phyloP scores from a whole-genome alignment of 2,888 invertebrate species.

The Thalpophila matura region DNA sequence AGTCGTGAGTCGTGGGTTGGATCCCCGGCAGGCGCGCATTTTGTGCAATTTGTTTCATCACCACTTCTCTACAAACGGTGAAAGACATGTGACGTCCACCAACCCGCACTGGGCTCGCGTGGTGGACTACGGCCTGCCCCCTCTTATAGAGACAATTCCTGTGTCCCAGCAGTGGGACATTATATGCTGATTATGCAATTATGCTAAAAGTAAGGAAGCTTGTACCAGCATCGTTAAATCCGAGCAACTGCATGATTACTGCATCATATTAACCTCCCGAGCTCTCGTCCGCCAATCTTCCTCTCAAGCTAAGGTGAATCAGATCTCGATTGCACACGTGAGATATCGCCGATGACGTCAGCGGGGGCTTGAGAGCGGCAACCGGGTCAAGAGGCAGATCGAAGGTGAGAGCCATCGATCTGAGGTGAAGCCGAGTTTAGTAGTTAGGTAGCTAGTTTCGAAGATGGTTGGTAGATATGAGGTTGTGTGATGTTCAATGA shows the following conservation, averaged over 20 bases:
- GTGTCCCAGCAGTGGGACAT: no score
- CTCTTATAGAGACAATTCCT: no score
- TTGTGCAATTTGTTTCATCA: no score
- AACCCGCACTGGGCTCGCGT: no score
- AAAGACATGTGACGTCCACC: no score
- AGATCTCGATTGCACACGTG: constrained; percentile 29
- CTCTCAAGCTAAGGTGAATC: constrained; percentile 29
- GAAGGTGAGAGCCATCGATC: constrained; percentile 45
- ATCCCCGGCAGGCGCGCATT: no score
- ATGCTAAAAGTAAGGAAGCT: no score
- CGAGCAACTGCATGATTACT: neutral
- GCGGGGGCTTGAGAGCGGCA: constrained; percentile 22
- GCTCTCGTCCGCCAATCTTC: constrained; percentile 3
- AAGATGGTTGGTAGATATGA: neutral
- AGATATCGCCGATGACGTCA: constrained; percentile 41
- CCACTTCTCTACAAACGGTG: no score
- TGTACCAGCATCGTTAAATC: no score
- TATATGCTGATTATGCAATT: no score
- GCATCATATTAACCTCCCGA: neutral
- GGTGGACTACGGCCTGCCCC: no score
- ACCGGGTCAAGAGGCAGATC: constrained; percentile 44
- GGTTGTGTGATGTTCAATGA: neutral
- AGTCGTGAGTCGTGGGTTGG: no score
- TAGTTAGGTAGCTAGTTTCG: constrained; percentile 21
- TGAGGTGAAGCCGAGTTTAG: constrained; percentile 30